Evolutionary conservation across 2,888 invertebrate species (phyloP), one percentile per base, ranked within the genome.

Genomic region (Leptinotarsa peninsularis): DNA sequence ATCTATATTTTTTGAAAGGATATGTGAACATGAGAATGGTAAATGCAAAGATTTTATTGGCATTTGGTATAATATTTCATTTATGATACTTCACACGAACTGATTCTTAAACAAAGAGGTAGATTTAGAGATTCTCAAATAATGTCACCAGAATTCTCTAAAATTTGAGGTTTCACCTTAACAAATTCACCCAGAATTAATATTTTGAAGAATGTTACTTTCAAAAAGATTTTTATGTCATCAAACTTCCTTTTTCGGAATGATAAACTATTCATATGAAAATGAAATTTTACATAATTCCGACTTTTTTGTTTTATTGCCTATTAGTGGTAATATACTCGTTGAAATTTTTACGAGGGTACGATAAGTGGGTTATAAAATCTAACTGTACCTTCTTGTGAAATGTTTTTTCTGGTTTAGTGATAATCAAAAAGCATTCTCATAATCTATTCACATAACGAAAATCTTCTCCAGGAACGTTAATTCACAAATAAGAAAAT

Each of bases 401-500:
- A 58, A 70, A 58, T 17, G 70, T 10, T 54, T 17, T 54, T 33
- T 54, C 14, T 71, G 71, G 43, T 54, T 70, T 54, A 50, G 60
- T 56, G 58, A 60, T 49, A 23, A 15, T 67, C 73, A 15, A 56
- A 58, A 72, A 73, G 67, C 49, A 70, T 66, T 58, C 58, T 72
- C 23, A 72, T 72, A 67, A 33, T 58, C 4, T 56, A 58, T 70
- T 76, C 71, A 73, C 73, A 73, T 71, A 76, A 73, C 73, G 15
- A 54, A 67, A 71, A 49, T 67, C 71, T 54, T 67, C 60, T 63
- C n/a, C 50, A 52, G 67, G 63, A 67, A 50, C 66, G 71, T 60
- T 71, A 71, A 76, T 71, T 73, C 60, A 76, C 76, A 76, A 81
- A 82, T 82, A 80, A 78, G 78, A 75, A 80, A 83, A 84, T 83